Evolutionary conservation across 2,113 vertebrate species (phyloP).

Genomic region (Periophthalmus modestus): DNA sequence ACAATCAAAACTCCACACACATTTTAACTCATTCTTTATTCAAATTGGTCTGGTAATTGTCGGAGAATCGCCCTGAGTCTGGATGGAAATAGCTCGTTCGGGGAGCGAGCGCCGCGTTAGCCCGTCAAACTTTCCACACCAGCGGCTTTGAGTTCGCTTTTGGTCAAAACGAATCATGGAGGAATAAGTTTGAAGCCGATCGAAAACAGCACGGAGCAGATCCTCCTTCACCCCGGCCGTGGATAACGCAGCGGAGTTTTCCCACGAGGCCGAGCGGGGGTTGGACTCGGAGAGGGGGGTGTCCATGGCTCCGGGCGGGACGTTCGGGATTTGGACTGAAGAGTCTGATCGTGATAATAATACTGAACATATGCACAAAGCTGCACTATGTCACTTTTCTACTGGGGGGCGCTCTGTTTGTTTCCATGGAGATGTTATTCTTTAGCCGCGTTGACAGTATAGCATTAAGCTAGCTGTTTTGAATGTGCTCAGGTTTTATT

Average conservation of each 20-base stretch:
- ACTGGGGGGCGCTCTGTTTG: no score
- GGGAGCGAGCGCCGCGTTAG: slow-evolving; percentile 58
- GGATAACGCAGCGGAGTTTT: slow-evolving; percentile 35
- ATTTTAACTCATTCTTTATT: slow-evolving; percentile 85
- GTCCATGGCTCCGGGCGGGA: slow-evolving; percentile 62
- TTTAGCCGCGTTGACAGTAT: no score
- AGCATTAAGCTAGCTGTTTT: no score
- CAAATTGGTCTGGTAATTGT: slow-evolving; percentile 84
- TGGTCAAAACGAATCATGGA: slow-evolving; percentile 34
- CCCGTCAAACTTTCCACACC: slow-evolving; percentile 75
- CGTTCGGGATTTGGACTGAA: slow-evolving; percentile 71
- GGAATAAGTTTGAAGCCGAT: slow-evolving; percentile 4
- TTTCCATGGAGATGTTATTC: no score
- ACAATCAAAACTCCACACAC: slow-evolving; percentile 70
- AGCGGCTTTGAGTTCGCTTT: slow-evolving; percentile 73
- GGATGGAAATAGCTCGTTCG: slow-evolving; percentile 82
- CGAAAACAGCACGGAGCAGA: not conserved
- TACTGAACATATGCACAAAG: no score
- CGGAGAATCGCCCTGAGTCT: slow-evolving; percentile 84
- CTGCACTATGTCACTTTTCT: no score
- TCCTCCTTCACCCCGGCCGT: slow-evolving; percentile 11
- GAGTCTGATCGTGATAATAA: slow-evolving; percentile 48
- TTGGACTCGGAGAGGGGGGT: slow-evolving; percentile 37
- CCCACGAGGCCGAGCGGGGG: slow-evolving; percentile 38
- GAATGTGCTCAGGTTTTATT: no score